Base-by-base conservation (phyloP, 2,888 invertebrate species). In the Himalopsyche tibetana region DNA sequence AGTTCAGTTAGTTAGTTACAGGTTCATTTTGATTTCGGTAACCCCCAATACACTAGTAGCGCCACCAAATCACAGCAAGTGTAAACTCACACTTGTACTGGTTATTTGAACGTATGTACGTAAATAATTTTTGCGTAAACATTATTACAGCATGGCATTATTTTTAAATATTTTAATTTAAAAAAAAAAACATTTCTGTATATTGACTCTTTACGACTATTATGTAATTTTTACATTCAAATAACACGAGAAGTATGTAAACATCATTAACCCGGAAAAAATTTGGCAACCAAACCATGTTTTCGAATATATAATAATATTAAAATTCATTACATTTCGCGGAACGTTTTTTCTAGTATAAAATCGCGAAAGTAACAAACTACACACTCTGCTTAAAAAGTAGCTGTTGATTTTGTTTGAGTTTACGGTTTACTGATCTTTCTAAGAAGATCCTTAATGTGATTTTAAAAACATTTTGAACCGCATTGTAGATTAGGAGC, bases 181-280 rank as follows among this genome's bases (percentile, higher is more conserved):
- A 56, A 56, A 19, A 5, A 56, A 56, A 56, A 56, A 56, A 56
- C 17, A n/a, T n/a, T 3, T 8, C 9, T 56, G 56, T n/a, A 56
- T 2, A 56, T 56, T 56, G 4, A 63, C 63, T 63, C 63, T 63
- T 19, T 63, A 63, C 9, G 63, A 19, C 28, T 19, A 63, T 63
- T 63, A 63, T 63, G 63, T 63, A 63, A 63, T 63, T 63, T 19
- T n/a, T 63, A 63, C 19, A 63, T 63, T 63, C 63, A 63, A 63
- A n/a, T 63, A 63, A 63, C 9, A 63, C 51, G 63, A 63, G 5
- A 19, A 63, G 19, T 19, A 63, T 19, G 19, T 63, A 63, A 63
- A 63, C 28, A 63, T 63, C 63, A 63, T 63, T 63, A 63, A 63
- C 63, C 63, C 19, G 6, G 19, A 8, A 63, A 63, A 63, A 51